These are phyloP conservation scores for Gymnoscopelus braueri DNA, from an alignment of 2,797 vertebrate genomes.

Conservation along the genomic window DNA sequence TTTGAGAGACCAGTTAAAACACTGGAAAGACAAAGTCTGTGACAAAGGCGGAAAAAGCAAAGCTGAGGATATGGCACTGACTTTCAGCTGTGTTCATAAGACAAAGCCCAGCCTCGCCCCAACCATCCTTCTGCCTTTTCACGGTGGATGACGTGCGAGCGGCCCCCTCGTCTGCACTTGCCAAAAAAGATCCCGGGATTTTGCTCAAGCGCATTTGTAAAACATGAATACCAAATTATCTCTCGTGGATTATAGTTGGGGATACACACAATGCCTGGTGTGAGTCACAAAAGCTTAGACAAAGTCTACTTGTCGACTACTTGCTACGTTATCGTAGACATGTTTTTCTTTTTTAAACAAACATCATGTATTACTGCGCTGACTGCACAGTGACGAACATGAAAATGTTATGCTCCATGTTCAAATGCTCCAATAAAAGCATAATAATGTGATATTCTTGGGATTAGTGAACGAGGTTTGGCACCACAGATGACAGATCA, in stretches of 20 bases:
- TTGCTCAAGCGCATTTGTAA: slow-evolving; percentile 81
- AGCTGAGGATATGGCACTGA: slow-evolving; percentile 71
- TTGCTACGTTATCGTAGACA: slow-evolving; percentile 30
- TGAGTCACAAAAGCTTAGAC: slow-evolving; percentile 71
- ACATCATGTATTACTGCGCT: slow-evolving; percentile 3
- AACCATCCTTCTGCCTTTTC: slow-evolving; percentile 72
- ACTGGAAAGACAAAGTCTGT: slow-evolving; percentile 70
- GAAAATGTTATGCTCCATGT: too few species aligned
- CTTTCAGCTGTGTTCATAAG: slow-evolving; percentile 66
- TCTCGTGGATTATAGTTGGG: slow-evolving; percentile 80
- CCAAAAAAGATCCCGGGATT: slow-evolving; percentile 80
- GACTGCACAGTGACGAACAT: too few species aligned
- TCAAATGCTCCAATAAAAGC: too few species aligned
- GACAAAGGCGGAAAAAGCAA: slow-evolving; percentile 62
- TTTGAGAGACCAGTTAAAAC: slow-evolving; percentile 69
- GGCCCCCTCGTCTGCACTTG: slow-evolving; percentile 72
- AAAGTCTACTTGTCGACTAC: slow-evolving; percentile 55
- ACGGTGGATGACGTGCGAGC: slow-evolving; percentile 74
- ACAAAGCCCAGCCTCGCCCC: slow-evolving; percentile 77
- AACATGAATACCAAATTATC: slow-evolving; percentile 83
- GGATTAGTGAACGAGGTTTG: too few species aligned
- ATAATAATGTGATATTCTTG: too few species aligned
- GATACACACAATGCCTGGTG: slow-evolving; percentile 63
- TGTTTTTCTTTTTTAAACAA: slow-evolving; percentile 25
- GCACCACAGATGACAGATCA: background rate